phyloP scores from a whole-genome alignment of 1,140 invertebrate genomes.

The Venturia canescens region DNA sequence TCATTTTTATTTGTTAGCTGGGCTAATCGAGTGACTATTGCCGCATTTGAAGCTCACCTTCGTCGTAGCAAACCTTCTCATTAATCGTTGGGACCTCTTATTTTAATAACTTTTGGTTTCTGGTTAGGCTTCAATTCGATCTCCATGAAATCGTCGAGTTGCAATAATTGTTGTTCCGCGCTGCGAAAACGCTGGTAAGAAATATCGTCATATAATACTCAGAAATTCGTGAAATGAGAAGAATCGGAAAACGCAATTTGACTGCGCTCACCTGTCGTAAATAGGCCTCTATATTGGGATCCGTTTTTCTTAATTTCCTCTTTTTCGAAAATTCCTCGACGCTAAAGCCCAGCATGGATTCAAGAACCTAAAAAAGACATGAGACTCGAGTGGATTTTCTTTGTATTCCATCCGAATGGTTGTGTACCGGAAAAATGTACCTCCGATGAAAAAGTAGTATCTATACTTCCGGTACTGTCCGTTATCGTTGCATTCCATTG shows the following conservation, averaged over 20 bases:
- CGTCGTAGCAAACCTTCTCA: neutral
- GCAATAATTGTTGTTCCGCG: constrained; percentile 62
- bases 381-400: neutral
- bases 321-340: constrained; percentile 65
- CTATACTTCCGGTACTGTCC: constrained; percentile 64
- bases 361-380: constrained; percentile 64
- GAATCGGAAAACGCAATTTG: neutral
- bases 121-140: constrained; percentile 61
- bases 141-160: constrained; percentile 67
- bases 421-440: constrained; percentile 51
- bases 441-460: constrained; percentile 66
- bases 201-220: neutral
- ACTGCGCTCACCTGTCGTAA: constrained; percentile 59
- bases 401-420: constrained; percentile 2
- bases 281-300: constrained; percentile 62
- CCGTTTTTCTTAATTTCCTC: constrained; percentile 64
- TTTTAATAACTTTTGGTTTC: constrained; percentile 61
- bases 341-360: constrained; percentile 65
- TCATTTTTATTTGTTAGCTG: too few relatives aligned
- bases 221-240: neutral
- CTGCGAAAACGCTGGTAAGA: constrained; percentile 41
- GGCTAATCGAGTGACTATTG: too few relatives aligned
- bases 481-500: constrained; percentile 62
- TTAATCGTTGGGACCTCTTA: constrained; percentile 24
- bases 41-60: neutral